Evolutionary conservation across 92 coral and sea anemone genomes (phyloP).

Genomic region (Hydrozoanthus gracilis): DNA sequence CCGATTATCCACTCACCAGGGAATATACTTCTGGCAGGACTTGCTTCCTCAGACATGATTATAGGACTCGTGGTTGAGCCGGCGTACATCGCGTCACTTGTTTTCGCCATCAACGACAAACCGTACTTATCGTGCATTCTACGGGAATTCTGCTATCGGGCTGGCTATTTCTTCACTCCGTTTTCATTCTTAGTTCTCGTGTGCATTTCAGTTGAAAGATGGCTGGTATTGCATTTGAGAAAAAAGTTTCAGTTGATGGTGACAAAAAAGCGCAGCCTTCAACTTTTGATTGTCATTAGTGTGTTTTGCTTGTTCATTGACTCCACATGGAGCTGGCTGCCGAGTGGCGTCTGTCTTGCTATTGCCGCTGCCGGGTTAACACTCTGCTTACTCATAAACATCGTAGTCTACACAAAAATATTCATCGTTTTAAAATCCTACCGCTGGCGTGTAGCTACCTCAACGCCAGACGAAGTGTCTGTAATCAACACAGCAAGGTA

Average conservation of each 20-base stretch:
- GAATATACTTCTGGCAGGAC: constrained; percentile 25
- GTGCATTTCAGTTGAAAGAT: constrained; percentile 33
- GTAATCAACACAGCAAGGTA: constrained; percentile 1
- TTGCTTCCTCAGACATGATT: constrained; percentile 25
- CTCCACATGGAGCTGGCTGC: constrained; percentile 44
- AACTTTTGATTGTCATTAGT: constrained; percentile 2
- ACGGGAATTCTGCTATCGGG: constrained; percentile 40
- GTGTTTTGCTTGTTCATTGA: constrained; percentile 25
- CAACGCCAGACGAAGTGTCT: not conserved
- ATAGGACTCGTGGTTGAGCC: constrained; percentile 26
- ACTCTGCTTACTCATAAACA: constrained; percentile 1
- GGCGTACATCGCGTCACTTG: constrained; percentile 19
- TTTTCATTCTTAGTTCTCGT: constrained; percentile 32
- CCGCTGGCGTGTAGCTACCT: not conserved
- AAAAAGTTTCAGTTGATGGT: constrained; percentile 22
- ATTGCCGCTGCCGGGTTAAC: constrained; percentile 23
- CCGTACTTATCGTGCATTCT: constrained; percentile 26
- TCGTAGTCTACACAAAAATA: constrained; percentile 31
- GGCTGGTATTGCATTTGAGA: constrained; percentile 20
- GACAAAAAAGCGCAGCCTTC: constrained; percentile 17
- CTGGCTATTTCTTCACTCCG: constrained; percentile 26
- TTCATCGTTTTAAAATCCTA: constrained; percentile 36
- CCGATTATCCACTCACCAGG: constrained; percentile 38
- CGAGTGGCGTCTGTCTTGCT: not conserved
- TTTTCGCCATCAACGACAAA: constrained; percentile 2